A percentile compares a stretch with the other conserved stretches of the same genome.
Conservation (phyloP, 2,888 invertebrate genomes). For the Oegoconia quadripuncta region DNA sequence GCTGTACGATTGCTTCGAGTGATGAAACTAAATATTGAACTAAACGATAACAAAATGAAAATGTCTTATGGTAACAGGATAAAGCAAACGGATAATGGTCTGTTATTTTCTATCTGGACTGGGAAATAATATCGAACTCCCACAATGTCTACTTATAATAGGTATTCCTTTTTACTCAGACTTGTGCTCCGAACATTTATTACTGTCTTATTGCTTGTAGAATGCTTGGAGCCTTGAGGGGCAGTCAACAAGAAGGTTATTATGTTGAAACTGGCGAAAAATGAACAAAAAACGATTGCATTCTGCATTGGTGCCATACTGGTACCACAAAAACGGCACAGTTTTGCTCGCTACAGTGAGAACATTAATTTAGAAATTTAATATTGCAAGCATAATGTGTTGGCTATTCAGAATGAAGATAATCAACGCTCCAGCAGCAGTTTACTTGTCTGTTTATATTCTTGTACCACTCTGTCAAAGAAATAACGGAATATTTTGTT, state of each 20-base stretch:
- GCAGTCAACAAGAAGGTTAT: slow-evolving; percentile 73
- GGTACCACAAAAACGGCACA: no score
- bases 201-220: slow-evolving; percentile 75
- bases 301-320: slow-evolving; percentile 49
- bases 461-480: no score
- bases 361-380: no score
- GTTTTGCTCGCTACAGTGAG: no score
- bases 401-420: no score
- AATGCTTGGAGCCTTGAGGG: slow-evolving; percentile 62
- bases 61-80: slow-evolving; percentile 40
- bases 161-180: slow-evolving; percentile 65
- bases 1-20: no score
- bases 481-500: no score
- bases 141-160: slow-evolving; percentile 73
- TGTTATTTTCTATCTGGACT: slow-evolving; percentile 29
- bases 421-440: no score
- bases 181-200: slow-evolving; percentile 74
- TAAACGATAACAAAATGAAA: slow-evolving; percentile 25
- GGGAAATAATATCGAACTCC: slow-evolving; percentile 62
- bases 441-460: no score
- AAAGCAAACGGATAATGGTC: slow-evolving; percentile 36
- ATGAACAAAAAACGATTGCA: slow-evolving; percentile 65
- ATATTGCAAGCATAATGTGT: no score
- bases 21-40: no score
- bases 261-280: slow-evolving; percentile 72